Conservation (phyloP, 35 echinoderm and acorn worm species). For the Apostichopus californicus region DNA sequence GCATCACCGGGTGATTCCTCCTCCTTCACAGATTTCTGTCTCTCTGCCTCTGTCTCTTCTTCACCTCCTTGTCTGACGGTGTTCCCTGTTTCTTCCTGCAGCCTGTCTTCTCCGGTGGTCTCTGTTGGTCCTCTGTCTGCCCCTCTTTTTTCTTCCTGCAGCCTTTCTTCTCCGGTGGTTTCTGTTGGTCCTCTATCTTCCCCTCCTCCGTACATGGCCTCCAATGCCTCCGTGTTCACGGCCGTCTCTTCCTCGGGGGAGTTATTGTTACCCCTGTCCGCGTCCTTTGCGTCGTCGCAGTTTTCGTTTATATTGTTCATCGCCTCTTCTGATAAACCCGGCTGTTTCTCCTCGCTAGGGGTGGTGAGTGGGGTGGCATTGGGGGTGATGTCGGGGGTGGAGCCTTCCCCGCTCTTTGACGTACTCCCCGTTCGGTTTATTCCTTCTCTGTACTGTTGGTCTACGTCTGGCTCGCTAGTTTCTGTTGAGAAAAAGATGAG, state of each 20-base stretch:
- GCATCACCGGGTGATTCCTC: not conserved
- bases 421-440: conserved; percentile 3
- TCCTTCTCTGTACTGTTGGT: conserved; percentile 18
- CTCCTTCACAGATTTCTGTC: not conserved
- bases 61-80: not conserved
- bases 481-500: not conserved
- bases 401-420: conserved; percentile 25
- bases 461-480: conserved; percentile 39
- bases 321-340: conserved; percentile 2
- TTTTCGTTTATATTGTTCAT: conserved; percentile 63
- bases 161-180: not conserved
- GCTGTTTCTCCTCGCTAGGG: conserved; percentile 31
- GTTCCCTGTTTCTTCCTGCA: conserved; percentile 49
- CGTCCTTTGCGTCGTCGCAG: conserved; percentile 24
- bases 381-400: not conserved
- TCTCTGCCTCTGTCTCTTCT: conserved; percentile 7
- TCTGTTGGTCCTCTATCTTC: not conserved
- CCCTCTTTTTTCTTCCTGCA: conserved; percentile 14
- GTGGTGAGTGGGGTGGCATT: conserved; percentile 23
- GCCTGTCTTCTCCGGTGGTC: not conserved
- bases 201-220: conserved; percentile 29
- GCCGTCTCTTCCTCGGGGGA: conserved; percentile 48
- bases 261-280: conserved; percentile 37
- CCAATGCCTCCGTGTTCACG: conserved; percentile 41
- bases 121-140: not conserved